Evolutionary conservation across 2,888 invertebrate genomes (phyloP).

Genomic region (Ganaspis brasiliensis): DNA sequence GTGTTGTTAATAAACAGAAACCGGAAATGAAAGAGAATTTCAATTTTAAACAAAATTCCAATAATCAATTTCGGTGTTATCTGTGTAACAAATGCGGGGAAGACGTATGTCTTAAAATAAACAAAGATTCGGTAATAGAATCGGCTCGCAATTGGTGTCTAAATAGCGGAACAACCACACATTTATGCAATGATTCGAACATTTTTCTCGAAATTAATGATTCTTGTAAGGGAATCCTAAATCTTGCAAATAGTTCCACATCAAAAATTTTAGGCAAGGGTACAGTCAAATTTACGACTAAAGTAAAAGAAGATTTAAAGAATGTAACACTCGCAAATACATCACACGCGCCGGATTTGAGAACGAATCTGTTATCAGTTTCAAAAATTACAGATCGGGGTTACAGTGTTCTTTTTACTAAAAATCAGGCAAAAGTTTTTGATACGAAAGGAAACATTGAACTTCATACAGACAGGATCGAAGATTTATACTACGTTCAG

Average conservation of each 20-base stretch:
- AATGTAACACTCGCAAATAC: slow-evolving; percentile 2
- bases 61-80: slow-evolving; percentile 4
- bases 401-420: slow-evolving; percentile 42
- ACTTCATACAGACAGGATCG: slow-evolving; percentile 23
- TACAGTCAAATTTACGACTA: slow-evolving; percentile 29
- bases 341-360: slow-evolving; percentile 47
- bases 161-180: not conserved
- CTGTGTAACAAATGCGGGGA: not conserved
- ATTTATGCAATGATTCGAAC: not conserved
- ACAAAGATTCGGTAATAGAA: too few relatives aligned
- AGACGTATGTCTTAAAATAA: too few relatives aligned
- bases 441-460: slow-evolving; percentile 25
- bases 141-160: too few relatives aligned
- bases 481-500: slow-evolving; percentile 43
- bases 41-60: too few relatives aligned
- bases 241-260: slow-evolving; percentile 30
- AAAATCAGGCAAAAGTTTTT: not conserved
- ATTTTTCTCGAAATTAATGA: not conserved
- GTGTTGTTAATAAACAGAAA: too few relatives aligned
- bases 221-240: not conserved
- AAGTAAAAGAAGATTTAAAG: not conserved
- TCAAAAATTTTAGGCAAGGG: slow-evolving; percentile 47
- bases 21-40: too few relatives aligned
- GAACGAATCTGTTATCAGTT: slow-evolving; percentile 43
- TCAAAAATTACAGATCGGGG: slow-evolving; percentile 37